phyloP scores from a whole-genome alignment of 2,113 vertebrate species.

The Nymphicus hollandicus region DNA sequence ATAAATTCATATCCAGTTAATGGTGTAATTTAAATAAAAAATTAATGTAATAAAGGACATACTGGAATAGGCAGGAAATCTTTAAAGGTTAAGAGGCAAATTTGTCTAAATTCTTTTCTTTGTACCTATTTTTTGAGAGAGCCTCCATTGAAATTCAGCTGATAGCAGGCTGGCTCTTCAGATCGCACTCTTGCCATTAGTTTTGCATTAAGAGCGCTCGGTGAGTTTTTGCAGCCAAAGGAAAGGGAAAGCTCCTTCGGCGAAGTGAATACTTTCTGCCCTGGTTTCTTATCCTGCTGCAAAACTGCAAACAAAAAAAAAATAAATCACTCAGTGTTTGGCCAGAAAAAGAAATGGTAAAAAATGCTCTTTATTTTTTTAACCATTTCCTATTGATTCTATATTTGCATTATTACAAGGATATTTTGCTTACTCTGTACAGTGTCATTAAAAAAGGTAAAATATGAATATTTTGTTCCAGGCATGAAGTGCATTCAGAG shows the following conservation, averaged over 20 bases:
- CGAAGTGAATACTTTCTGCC: not conserved
- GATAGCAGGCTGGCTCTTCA: constrained; percentile 42
- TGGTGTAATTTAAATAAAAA: constrained; percentile 94
- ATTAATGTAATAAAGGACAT: constrained; percentile 83
- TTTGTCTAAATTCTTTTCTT: constrained; percentile 80
- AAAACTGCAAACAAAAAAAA: constrained; percentile 26
- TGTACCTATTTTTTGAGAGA: constrained; percentile 60
- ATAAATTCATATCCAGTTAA: constrained; percentile 91
- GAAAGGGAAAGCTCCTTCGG: constrained; percentile 3
- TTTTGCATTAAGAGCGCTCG: constrained; percentile 16
- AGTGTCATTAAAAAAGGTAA: constrained; percentile 2
- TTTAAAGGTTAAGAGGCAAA: constrained; percentile 83
- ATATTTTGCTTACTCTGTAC: constrained; percentile 13
- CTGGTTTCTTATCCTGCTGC: not conserved
- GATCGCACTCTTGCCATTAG: constrained; percentile 22
- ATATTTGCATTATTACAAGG: not conserved
- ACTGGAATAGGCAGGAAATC: constrained; percentile 79
- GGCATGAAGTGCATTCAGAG: not conserved
- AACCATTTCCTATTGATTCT: not conserved
- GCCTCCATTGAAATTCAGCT: constrained; percentile 61
- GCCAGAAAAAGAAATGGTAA: not conserved
- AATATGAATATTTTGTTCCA: not conserved
- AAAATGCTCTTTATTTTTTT: not conserved
- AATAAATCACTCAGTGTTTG: not conserved
- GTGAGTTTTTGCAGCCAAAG: constrained; percentile 9